Conservation (phyloP, 2,113 vertebrate species). For the Meles meles region DNA sequence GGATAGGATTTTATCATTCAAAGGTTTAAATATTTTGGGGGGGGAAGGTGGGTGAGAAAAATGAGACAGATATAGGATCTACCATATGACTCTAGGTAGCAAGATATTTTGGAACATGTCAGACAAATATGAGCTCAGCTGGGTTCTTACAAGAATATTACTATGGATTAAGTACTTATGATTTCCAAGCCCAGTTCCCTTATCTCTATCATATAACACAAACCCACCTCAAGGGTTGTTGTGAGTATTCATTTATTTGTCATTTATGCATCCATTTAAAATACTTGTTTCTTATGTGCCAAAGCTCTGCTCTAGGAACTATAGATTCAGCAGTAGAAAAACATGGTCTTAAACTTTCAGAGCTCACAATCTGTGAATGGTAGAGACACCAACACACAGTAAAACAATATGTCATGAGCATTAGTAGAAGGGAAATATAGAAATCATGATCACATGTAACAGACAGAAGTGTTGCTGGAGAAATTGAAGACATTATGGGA, state of each 20-base stretch:
- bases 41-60: conserved; percentile 22
- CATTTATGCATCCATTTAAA: not conserved
- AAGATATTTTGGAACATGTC: conserved; percentile 1
- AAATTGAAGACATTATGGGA: not conserved
- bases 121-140: not conserved
- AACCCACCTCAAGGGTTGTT: not conserved
- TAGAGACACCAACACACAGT: not conserved
- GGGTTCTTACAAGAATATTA: not conserved
- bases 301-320: not conserved
- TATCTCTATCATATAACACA: not conserved
- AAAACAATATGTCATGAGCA: not conserved
- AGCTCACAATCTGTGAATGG: not conserved
- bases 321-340: not conserved
- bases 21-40: not conserved
- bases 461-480: not conserved
- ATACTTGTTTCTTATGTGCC: not conserved
- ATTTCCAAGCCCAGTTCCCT: not conserved
- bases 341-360: not conserved
- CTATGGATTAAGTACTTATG: not conserved
- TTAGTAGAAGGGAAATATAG: not conserved
- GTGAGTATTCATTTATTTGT: not conserved
- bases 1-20: not conserved
- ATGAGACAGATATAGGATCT: not conserved
- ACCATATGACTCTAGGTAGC: conserved; percentile 8
- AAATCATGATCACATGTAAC: not conserved